Evolutionary conservation across 2,113 vertebrate genomes (phyloP), one percentile per base, ranked within the genome.

Genomic region (Varanus salvator): DNA sequence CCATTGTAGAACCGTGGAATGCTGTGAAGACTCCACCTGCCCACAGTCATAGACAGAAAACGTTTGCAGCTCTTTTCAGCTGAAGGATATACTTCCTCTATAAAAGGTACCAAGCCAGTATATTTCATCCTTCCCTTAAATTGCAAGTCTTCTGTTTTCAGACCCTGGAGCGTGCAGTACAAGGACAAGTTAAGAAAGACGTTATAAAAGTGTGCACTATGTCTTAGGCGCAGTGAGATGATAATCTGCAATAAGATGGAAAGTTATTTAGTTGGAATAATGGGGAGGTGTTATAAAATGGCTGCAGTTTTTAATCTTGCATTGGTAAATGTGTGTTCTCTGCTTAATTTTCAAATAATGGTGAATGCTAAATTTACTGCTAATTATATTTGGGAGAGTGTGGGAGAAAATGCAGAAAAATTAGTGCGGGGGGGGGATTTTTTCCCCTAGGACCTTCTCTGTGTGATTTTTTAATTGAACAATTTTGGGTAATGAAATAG

Each of bases 1-100:
- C 75, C 87, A 17, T 60, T 86, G 52, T 92, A 95, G 96, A 91
- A 66, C 69, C 66, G 93, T 95, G 95, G 95, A 93, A 96, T 96
- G 96, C 94, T 95, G 93, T 96, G 96, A 96, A 92, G 93, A 95
- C 82, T 89, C 90, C 48, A 52, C 5, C n/a, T 87, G 91, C 89
- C 93, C 88, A 48, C 92, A 94, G 84, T 90, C 64, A 0, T 19
- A 92, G 93, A 91, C 92, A 89, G 44, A 90, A 89, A 86, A 60
- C 74, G 57, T 75, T 92, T 82, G 0, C 3, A 88, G 87, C 82
- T 76, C 27, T 89, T 93, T 93, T 90, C 94, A 87, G 60, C 93
- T 6, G 1, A 89, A 95, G 92, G 87, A 93, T 77, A 85, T 89
- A 93, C 77, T 90, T 91, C 69, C 0, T 80, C 1, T 82, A 80